Evolutionary conservation across 2,797 vertebrate genomes (phyloP), one percentile per base, ranked within the genome.

Genomic region (Myotis findleyi): DNA sequence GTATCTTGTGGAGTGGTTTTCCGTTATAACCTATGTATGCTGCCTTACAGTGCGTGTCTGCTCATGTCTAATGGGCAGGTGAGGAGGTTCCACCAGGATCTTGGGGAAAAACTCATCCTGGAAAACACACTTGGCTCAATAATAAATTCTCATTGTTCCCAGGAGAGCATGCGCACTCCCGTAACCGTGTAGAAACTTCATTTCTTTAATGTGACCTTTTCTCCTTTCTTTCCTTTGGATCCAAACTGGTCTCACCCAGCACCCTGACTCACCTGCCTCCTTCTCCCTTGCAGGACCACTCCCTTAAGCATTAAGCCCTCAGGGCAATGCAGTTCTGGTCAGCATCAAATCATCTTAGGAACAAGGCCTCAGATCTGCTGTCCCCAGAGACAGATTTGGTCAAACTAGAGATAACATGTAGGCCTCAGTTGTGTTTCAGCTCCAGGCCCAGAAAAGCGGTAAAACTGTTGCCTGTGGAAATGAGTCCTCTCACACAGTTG

Each of bases 141-240:
- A 86, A 53, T 30, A 94, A 53, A 36, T 66, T 75, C 13, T 85
- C 62, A 30, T 38, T 17, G 68, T 25, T 44, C 6, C 55, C 21
- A 33, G 5, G 30, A 72, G 4, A 44, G 18, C 6, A 11, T 16
- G 12, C 2, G 1, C 12, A 12, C 5, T 38, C 5, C 18, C 11
- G 2, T 69, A 10, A 38, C 20, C 1, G 0, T 38, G 20, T 38
- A 21, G 33, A 69, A 69, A 69, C 68, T 69, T 38, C 20, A 23
- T 69, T 69, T 69, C 68, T 69, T 38, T 38, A 69, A 69, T 38
- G 21, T 38, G 36, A 23, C 10, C 2, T 23, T 69, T 69, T 69
- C 36, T 62, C 27, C 5, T 62, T 30, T 62, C 59, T 62, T 62
- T 62, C 1, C 59, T 62, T 62, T 30, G 30, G 27, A 62, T 62